These are phyloP conservation scores for Malachius bipustulatus DNA, from an alignment of 2,888 invertebrate species.

Conservation along the genomic window DNA sequence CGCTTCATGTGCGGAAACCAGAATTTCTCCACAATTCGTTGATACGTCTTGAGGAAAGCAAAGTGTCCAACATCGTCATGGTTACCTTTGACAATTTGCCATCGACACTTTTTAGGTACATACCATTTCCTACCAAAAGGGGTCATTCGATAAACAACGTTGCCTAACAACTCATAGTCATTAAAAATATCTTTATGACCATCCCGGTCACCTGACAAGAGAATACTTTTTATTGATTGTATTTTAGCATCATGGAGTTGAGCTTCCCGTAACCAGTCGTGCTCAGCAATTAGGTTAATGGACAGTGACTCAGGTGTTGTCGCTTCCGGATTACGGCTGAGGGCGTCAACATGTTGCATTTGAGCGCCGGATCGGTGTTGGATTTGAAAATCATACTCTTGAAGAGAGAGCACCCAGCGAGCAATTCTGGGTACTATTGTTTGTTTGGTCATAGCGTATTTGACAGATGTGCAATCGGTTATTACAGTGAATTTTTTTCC, in stretches of 20 bases:
- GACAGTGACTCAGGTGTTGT: background rate
- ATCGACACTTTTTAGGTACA: slow-evolving; percentile 19
- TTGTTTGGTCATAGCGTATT: slow-evolving; percentile 5
- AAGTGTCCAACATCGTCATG: slow-evolving; percentile 24
- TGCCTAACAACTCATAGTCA: slow-evolving; percentile 14
- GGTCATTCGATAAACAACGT: slow-evolving; percentile 16
- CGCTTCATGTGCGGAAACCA: too few species aligned
- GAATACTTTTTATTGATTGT: slow-evolving; percentile 14
- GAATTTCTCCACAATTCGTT: too few species aligned
- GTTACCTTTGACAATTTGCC: slow-evolving; percentile 19
- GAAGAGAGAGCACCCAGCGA: slow-evolving; percentile 12
- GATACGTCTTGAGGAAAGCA: slow-evolving; percentile 20
- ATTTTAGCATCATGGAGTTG: slow-evolving; percentile 15
- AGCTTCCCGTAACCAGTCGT: slow-evolving; percentile 16
- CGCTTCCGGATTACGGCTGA: slow-evolving; percentile 8
- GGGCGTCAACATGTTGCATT: slow-evolving; percentile 13
- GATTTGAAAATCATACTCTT: slow-evolving; percentile 12
- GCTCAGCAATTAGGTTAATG: slow-evolving; percentile 10
- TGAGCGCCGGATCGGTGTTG: slow-evolving; percentile 9
- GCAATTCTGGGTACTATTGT: too few species aligned
- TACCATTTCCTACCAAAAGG: slow-evolving; percentile 12
- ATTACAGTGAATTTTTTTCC: slow-evolving; percentile 6
- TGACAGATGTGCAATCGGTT: slow-evolving; percentile 11
- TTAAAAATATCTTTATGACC: slow-evolving; percentile 15
- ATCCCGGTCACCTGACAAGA: slow-evolving; percentile 11